Conservation (phyloP, 1,140 invertebrate species). For the Pteromalus puparum region DNA sequence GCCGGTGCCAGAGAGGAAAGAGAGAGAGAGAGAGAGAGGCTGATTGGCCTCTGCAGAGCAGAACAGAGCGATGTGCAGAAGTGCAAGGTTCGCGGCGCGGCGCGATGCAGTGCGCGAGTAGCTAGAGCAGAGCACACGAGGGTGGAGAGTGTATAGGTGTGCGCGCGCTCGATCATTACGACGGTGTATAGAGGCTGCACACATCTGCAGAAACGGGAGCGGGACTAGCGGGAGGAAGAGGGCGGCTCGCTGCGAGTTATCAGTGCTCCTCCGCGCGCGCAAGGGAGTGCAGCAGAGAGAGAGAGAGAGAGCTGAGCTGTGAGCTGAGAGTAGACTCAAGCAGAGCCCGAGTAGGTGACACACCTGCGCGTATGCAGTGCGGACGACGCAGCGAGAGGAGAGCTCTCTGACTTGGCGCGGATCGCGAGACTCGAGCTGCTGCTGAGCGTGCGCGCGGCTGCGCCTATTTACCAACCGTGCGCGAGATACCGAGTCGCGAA, state of each 20-base stretch:
- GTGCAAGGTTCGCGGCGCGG: neutral
- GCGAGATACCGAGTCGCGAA: neutral
- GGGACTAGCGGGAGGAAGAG: neutral
- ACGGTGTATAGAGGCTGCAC: too few species aligned
- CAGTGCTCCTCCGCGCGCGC: constrained; percentile 1
- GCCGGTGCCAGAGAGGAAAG: neutral
- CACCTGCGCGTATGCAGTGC: neutral
- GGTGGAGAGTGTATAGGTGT: neutral
- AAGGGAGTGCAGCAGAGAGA: constrained; percentile 1
- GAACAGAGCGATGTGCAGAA: neutral
- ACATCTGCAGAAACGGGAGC: too few species aligned
- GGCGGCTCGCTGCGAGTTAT: neutral
- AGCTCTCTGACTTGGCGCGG: neutral
- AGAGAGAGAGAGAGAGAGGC: neutral
- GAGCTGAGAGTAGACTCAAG: too few species aligned
- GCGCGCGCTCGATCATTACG: constrained; percentile 1
- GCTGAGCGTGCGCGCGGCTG: constrained; percentile 4
- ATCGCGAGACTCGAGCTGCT: neutral
- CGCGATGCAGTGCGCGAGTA: neutral
- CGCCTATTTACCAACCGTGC: neutral
- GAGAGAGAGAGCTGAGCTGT: too few species aligned
- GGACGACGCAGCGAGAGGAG: too few species aligned
- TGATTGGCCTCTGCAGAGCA: neutral
- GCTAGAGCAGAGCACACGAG: neutral
- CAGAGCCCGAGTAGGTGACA: too few species aligned